Percentiles rank a stretch among this genome's conserved stretches.
Conservation (phyloP, 2,888 invertebrate species). For the Platycheirus rosarum region DNA sequence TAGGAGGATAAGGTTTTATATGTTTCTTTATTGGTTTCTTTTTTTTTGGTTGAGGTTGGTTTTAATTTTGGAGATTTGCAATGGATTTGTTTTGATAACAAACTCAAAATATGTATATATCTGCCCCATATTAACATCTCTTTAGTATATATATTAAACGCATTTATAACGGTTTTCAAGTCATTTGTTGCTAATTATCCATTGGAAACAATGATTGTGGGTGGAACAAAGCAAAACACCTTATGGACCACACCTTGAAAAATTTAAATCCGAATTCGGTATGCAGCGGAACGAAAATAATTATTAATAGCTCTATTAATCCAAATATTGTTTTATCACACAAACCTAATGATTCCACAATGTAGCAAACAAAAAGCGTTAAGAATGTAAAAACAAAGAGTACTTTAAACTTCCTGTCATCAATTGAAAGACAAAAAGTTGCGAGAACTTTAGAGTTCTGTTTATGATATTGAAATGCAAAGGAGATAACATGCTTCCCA, state of each 20-base stretch:
- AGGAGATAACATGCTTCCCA: too few relatives aligned
- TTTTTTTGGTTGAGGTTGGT: conserved; percentile 26
- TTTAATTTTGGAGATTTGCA: neutral
- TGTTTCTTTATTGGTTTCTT: conserved; percentile 32
- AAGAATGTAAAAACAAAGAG: neutral
- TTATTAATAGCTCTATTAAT: conserved; percentile 46
- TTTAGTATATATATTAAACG: too few relatives aligned
- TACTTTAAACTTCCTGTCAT: neutral
- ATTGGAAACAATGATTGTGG: too few relatives aligned
- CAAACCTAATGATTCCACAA: neutral
- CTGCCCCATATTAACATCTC: too few relatives aligned
- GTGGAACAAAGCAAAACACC: conserved; percentile 44
- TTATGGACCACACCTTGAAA: conserved; percentile 48
- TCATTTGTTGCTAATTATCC: too few relatives aligned
- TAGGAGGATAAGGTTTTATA: conserved; percentile 38
- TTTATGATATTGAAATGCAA: too few relatives aligned
- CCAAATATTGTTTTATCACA: neutral
- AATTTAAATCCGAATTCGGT: conserved; percentile 22
- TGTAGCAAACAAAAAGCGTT: neutral
- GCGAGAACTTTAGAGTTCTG: too few relatives aligned
- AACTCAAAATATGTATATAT: too few relatives aligned
- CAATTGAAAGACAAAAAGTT: too few relatives aligned
- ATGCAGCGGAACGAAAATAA: conserved; percentile 17
- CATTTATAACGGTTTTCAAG: too few relatives aligned
- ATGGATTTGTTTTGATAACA: too few relatives aligned